Percentiles rank a stretch among this genome's conserved stretches.
phyloP scores from a whole-genome alignment of 2,113 vertebrate genomes.

The Propithecus coquereli region DNA sequence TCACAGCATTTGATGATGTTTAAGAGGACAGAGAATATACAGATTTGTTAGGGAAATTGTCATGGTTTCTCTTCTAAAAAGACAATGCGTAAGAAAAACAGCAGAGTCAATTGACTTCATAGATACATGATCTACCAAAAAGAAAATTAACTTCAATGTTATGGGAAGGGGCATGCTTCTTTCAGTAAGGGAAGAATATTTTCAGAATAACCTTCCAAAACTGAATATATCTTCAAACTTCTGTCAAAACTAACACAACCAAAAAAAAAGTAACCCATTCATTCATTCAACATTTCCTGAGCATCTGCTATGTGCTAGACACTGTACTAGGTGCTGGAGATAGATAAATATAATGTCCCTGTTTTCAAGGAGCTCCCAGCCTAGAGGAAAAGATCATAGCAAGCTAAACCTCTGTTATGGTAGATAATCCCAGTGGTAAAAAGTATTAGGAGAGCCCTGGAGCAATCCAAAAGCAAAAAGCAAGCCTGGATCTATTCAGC shows the following conservation, averaged over 20 bases:
- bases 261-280: neutral
- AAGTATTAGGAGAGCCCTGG: slow-evolving; percentile 59
- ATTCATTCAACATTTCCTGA: neutral
- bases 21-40: neutral
- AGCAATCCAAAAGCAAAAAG: slow-evolving; percentile 60
- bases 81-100: neutral
- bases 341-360: neutral
- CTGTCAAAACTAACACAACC: neutral
- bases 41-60: neutral
- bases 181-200: slow-evolving; percentile 37
- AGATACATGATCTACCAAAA: slow-evolving; percentile 19
- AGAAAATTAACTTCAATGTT: neutral
- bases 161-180: neutral
- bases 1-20: neutral
- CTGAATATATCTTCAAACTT: neutral
- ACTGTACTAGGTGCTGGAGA: neutral
- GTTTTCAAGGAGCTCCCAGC: neutral
- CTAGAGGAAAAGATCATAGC: neutral
- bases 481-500: neutral
- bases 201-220: slow-evolving; percentile 25
- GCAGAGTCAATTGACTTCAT: neutral
- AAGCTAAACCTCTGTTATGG: neutral
- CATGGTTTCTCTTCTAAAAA: neutral
- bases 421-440: neutral
- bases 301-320: neutral